Percentiles rank a stretch among this genome's conserved stretches.
phyloP scores from a whole-genome alignment of 2,113 vertebrate genomes.

The Plotosus lineatus region DNA sequence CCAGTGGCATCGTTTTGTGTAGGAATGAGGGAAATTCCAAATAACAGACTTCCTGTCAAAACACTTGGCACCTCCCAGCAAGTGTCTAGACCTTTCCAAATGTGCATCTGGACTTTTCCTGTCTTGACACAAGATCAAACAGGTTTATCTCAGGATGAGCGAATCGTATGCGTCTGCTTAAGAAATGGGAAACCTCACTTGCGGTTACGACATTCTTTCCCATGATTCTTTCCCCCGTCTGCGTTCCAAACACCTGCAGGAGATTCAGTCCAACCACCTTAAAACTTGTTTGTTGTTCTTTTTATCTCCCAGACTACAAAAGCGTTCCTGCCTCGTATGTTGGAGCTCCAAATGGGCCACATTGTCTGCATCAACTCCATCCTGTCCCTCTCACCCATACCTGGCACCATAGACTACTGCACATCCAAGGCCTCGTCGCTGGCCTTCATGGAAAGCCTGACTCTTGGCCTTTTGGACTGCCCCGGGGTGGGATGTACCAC shows the following conservation, averaged over 20 bases:
- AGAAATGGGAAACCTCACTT: conserved; percentile 61
- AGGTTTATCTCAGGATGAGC: conserved; percentile 55
- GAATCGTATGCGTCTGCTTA: conserved; percentile 63
- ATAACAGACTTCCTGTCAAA: conserved; percentile 48
- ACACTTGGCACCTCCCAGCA: conserved; percentile 59
- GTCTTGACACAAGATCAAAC: conserved; percentile 66
- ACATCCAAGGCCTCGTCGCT: conserved; percentile 95
- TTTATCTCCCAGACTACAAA: conserved; percentile 84
- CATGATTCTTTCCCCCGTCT: not conserved
- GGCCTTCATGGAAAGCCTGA: conserved; percentile 98
- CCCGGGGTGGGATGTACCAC: conserved; percentile 94
- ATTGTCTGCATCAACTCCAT: conserved; percentile 92
- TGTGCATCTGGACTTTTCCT: conserved; percentile 46
- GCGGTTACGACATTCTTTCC: conserved; percentile 38
- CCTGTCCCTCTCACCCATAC: conserved; percentile 82
- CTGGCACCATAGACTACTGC: conserved; percentile 95
- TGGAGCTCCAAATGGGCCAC: conserved; percentile 93
- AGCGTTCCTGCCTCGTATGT: conserved; percentile 94
- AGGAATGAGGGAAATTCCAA: conserved; percentile 66
- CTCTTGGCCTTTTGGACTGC: conserved; percentile 92
- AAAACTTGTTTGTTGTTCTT: conserved; percentile 18
- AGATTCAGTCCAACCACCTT: conserved; percentile 20
- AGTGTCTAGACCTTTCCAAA: conserved; percentile 47
- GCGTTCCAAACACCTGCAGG: conserved; percentile 9
- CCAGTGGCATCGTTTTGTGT: conserved; percentile 49